Base-by-base conservation (phyloP, 1,140 invertebrate genomes). In the Chrysoperla carnea region DNA sequence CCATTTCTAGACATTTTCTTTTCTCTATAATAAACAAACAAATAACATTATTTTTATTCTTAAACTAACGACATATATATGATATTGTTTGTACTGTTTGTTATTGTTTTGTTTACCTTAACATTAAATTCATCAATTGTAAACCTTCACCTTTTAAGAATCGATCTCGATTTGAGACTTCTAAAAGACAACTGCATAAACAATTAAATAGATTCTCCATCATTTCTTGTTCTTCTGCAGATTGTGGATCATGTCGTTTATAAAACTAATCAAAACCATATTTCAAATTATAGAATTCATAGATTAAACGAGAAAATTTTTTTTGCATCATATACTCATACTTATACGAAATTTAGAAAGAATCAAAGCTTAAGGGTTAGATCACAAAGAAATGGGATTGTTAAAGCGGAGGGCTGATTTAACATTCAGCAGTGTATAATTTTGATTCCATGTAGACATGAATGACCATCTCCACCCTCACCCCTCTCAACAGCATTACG, bases 181-280 rank as follows among this genome's bases (percentile, higher is more conserved):
- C 72, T 76, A 97, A 84, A 38, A 99, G 68, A 46, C 88, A 79
- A 8, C 91, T 95, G 61, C 95, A 99, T 11, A 99, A 66, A 48
- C 81, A 81, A 59, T 98, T 86, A 57, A 99, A 99, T 37, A 99
- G 66, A 67, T 99, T 99, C 61, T 98, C 94, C 93, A 99, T 98
- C 56, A 92, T 84, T 65, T 99, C 96, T 54, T 88, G 78, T 62
- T 99, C 95, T 62, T 99, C 93, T 8, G 75, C 75, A 42, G 76
- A 79, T 38, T 65, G 69, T 1, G 94, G 94, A 68, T 98, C 91
- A 57, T 96, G 88, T 37, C 88, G 67, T 61, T 99, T 98, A 63
- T 94, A 99, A 51, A 78, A 82, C 84, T 87, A 40, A 45, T 36
- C 44, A 17, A 29, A 29, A 38, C 15, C 9, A 42, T 42, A 43